A percentile compares a stretch with the other conserved stretches of the same genome.
Conservation (phyloP, 2,888 invertebrate genomes). For the Oligia strigilis region DNA sequence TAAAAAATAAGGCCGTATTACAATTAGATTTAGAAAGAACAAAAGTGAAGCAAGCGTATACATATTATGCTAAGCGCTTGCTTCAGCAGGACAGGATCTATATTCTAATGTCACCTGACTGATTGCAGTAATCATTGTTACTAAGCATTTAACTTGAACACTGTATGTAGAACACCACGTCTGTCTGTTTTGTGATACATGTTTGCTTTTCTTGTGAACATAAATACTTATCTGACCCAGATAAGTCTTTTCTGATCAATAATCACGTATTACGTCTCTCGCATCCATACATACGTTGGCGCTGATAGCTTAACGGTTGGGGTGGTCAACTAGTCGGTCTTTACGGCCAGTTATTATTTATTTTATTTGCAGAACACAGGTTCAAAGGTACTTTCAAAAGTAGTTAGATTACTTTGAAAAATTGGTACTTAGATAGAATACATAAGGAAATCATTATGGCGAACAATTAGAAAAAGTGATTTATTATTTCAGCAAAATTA, state of each 20-base stretch:
- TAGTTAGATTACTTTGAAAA: not conserved
- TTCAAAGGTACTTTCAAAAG: not conserved
- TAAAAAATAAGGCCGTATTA: not conserved
- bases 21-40: slow-evolving; percentile 4
- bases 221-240: slow-evolving; percentile 66
- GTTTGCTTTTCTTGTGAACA: slow-evolving; percentile 62
- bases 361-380: slow-evolving; percentile 16
- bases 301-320: slow-evolving; percentile 29
- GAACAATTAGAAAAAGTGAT: not conserved
- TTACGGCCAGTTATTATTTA: not conserved
- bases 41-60: slow-evolving; percentile 9
- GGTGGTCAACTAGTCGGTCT: slow-evolving; percentile 27
- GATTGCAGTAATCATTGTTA: slow-evolving; percentile 44
- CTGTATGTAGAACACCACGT: slow-evolving; percentile 55
- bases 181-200: slow-evolving; percentile 59
- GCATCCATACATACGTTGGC: slow-evolving; percentile 25
- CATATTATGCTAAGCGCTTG: slow-evolving; percentile 19
- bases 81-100: slow-evolving; percentile 13
- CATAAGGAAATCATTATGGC: not conserved
- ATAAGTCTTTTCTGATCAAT: slow-evolving; percentile 68
- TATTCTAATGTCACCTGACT: slow-evolving; percentile 27
- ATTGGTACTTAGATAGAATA: not conserved
- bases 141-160: slow-evolving; percentile 45
- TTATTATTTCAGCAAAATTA: not conserved
- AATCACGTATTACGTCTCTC: slow-evolving; percentile 58